A percentile compares a stretch with the other conserved stretches of the same genome.
Conservation (phyloP, 2,797 vertebrate genomes). For the Coluber constrictor region DNA sequence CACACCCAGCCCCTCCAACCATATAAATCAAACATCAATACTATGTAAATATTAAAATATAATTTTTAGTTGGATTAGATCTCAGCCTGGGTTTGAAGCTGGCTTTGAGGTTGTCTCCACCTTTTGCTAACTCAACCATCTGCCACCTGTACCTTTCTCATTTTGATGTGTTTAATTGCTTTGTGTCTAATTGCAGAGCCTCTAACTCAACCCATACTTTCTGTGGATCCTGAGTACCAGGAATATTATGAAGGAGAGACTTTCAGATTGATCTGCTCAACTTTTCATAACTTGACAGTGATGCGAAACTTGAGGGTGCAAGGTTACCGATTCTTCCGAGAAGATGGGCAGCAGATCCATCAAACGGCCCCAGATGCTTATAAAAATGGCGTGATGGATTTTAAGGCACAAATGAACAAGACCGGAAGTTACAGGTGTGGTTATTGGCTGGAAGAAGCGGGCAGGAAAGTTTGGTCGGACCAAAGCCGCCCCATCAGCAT, state of each 20-base stretch:
- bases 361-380: rapidly evolving
- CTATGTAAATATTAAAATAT: neutral
- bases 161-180: neutral
- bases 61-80: neutral
- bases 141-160: neutral
- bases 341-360: neutral
- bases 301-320: neutral
- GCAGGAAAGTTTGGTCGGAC: neutral
- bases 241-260: conserved; percentile 14
- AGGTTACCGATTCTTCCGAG: neutral
- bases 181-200: neutral
- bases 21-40: neutral
- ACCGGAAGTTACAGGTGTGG: neutral
- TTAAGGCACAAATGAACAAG: neutral
- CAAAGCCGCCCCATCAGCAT: neutral
- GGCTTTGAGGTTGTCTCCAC: neutral
- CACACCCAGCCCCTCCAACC: neutral
- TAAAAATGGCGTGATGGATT: neutral
- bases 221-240: neutral
- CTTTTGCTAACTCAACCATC: neutral
- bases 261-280: neutral
- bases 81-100: neutral
- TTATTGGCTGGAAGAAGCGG: neutral
- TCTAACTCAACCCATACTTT: neutral
- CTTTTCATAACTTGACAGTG: neutral